Evolutionary conservation across 2,888 invertebrate genomes (phyloP), one percentile per base, ranked within the genome.

Genomic region (Crioceris asparagi): DNA sequence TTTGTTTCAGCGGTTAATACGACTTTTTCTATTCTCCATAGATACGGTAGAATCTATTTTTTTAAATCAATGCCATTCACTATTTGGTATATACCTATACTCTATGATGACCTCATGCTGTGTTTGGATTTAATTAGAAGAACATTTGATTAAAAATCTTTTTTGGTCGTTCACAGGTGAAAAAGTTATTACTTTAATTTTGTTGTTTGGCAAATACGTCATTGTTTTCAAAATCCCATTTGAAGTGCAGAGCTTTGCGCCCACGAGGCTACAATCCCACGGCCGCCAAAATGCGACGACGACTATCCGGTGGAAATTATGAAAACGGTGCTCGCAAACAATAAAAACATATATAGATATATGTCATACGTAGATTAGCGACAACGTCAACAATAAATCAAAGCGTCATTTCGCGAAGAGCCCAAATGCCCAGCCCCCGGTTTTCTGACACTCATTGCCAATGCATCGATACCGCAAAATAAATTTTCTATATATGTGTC

Each of bases 281-380:
- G n/a, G n/a, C n/a, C n/a, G n/a, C n/a, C n/a, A n/a, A n/a, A 25
- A 29, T 4, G 23, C 23, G 6, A 29, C 34, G 21, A 34, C 30
- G 32, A 15, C 34, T 32, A 38, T n/a, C n/a, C n/a, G n/a, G n/a
- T n/a, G n/a, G n/a, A n/a, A n/a, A n/a, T n/a, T n/a, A n/a, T n/a
- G n/a, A n/a, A n/a, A n/a, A n/a, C 12, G 27, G 14, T 4, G 56
- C 59, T 60, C 55, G 54, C 61, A 58, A 62, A 64, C 62, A 64
- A 64, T 63, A 64, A 64, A 65, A 64, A 63, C 59, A 60, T 56
- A 61, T 61, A 61, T 61, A 62, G 58, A 60, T 56, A 61, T 61
- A 61, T 61, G 61, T 60, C 62, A 63, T 63, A 62, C 61, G 60
- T 62, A 65, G 64, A 65, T 65, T 65, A 63, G 62, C 62, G 55